Evolutionary conservation across 2,113 vertebrate genomes (phyloP), one percentile per base, ranked within the genome.

Genomic region (Lethenteron reissneri): DNA sequence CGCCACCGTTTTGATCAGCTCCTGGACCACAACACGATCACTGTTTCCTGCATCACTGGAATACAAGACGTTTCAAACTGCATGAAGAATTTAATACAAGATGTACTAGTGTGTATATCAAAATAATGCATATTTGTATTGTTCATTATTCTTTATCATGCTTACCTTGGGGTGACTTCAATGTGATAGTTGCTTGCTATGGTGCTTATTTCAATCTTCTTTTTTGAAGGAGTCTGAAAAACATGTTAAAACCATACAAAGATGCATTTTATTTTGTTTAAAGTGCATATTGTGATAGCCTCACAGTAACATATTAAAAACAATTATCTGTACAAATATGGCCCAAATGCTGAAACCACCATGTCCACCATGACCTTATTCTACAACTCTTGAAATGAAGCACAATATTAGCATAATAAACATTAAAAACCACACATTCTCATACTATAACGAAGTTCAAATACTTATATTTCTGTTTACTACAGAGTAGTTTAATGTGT

Each of bases 111-210:
- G 25, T 41, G 41, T 41, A 41, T 41, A 5, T 41, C 41, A 41
- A 41, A 41, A 41, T 41, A 41, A 41, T 41, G 41, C 41, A 41
- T 41, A 41, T 41, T 41, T 41, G 41, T 41, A 41, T 41, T 41
- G 6, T 41, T 41, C 41, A 41, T 41, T 41, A 41, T 41, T 41
- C 41, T 41, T 17, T 21, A 59, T 11, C 56, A 10, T 69, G 3
- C 72, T 78, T 82, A 90, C 90, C 94, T 96, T 70, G 94, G 81
- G 76, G 97, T 99, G 75, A 99, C 88, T 82, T 99, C 92, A 76
- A 99, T 80, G 76, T 99, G 94, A 74, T 99, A 99, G 82, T 99
- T 99, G 79, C 94, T 99, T 78, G 92, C 86, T 80, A 99, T 92
- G 15, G 88, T 94, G 79, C 92, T 96, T 74, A 99, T 92, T 80